Base-by-base conservation (phyloP, 1,140 invertebrate genomes). In the Cheumatopsyche charites region DNA sequence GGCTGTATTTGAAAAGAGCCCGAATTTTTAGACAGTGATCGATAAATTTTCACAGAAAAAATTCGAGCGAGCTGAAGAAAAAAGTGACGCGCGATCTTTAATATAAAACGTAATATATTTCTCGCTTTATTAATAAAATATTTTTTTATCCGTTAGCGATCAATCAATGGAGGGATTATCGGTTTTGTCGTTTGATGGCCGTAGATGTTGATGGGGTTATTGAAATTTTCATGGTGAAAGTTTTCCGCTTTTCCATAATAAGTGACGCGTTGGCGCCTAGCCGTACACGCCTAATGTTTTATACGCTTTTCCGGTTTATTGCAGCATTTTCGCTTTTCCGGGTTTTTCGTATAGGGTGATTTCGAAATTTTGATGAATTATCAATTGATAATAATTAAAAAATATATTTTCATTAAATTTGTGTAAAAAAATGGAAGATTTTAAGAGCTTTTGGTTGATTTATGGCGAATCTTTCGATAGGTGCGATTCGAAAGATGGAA, bases 181-280 rank as follows among this genome's bases (percentile, higher is more conserved):
- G 23, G 47, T 52, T 12, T 52, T 23, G 55, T 36, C 55, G 21
- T 58, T 58, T 58, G 25, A 23, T 58, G 47, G 47, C n/a, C 47
- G 17, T 58, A 36, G 29, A 36, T 9, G 29, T 36, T 36, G 29
- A 36, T 4, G 29, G 29, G 29, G 29, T 58, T 58, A 58, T 58
- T 58, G 55, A 58, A 58, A 58, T 25, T 58, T 58, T 58, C 55
- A 23, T 58, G 19, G 47, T 23, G 17, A 58, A 58, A 58, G 55
- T 58, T 58, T 58, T 25, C 55, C 55, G 6, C 47, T 52, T 52
- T 52, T 15, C 29, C 29, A 9, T 36, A 36, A 36, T 17, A 52
- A 52, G 15, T 52, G 47, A 52, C 47, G 47, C 47, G 47, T 52
- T 19, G 47, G 47, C 47, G 19, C 23, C 23, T 58, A 11, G n/a